Evolutionary conservation across 2,113 vertebrate species (phyloP), one percentile per base, ranked within the genome.

Genomic region (Platichthys flesus): DNA sequence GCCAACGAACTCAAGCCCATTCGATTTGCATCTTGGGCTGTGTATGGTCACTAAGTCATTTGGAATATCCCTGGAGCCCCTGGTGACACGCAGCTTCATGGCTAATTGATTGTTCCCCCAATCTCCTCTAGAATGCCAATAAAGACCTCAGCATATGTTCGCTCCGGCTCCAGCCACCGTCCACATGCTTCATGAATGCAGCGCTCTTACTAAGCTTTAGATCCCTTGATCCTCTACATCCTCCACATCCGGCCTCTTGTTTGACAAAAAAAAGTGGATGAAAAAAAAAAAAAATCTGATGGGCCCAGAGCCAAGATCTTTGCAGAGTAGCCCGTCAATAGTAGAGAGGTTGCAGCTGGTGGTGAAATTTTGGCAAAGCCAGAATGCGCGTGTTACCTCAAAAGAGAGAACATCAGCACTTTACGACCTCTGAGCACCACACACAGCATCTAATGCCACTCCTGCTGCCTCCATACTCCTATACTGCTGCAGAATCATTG

Each of bases 221-320:
- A 92, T 90, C 91, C 83, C 85, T 87, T 92, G 90, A 93, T 91
- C 89, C 88, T 84, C 89, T 90, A 85, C 80, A 93, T 89, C 90
- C 91, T 84, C 68, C 66, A 84, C 86, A 90, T 91, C 88, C 84
- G 86, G 84, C 76, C 90, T 87, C 83, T 85, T 88, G 83, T 88
- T 84, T 77, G 45, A 60, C 23, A 24, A 26, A 71, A 63, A 76
- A 81, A 68, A 65, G 62, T 65, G 51, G 55, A 56, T 49, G 54
- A 63, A 60, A 62, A 74, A 71, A 31, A 31, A 31, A 31, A 85
- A 86, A 77, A 42, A 42, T 59, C 51, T 54, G 51, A 85, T 77
- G 84, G 79, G 86, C 87, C 70, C 62, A 71, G 71, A 90, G 87
- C 84, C 87, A 90, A 88, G 80, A 90, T 78, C 80, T 89, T 85